Conservation (phyloP, 2,888 invertebrate genomes). For the Drosophila nr. fundita region DNA sequence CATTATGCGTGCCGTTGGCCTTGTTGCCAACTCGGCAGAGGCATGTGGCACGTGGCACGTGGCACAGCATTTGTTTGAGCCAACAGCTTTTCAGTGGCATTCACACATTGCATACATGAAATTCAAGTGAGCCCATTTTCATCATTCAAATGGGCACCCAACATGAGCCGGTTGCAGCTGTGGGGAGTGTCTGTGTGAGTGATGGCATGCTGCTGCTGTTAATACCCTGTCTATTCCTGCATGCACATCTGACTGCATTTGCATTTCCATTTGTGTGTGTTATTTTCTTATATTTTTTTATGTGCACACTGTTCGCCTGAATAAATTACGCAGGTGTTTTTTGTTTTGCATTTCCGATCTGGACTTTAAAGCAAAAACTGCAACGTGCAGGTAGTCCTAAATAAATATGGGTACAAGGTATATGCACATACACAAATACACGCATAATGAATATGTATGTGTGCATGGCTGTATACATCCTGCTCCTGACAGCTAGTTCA, state of each 20-base stretch:
- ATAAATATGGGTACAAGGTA: not conserved
- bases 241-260: constrained; percentile 18
- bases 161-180: constrained; percentile 4
- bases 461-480: not conserved
- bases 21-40: not conserved
- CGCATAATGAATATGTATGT: not conserved
- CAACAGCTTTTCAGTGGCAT: constrained; percentile 66
- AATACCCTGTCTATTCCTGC: constrained; percentile 25
- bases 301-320: constrained; percentile 57
- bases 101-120: constrained; percentile 58
- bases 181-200: constrained; percentile 17
- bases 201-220: constrained; percentile 35
- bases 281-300: constrained; percentile 1
- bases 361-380: constrained; percentile 56
- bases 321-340: constrained; percentile 68
- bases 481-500: not conserved
- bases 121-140: constrained; percentile 62
- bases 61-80: constrained; percentile 39
- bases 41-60: constrained; percentile 41
- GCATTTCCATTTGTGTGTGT: constrained; percentile 61
- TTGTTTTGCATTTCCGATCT: constrained; percentile 54
- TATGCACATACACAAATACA: not conserved
- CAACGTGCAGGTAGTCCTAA: constrained; percentile 28
- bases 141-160: constrained; percentile 24
- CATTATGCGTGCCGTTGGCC: constrained; percentile 26